Percentiles rank a stretch among this genome's conserved stretches.
These are phyloP conservation scores for Peromyscus attwateri DNA, from an alignment of 2,797 vertebrate genomes.

Conservation along the genomic window DNA sequence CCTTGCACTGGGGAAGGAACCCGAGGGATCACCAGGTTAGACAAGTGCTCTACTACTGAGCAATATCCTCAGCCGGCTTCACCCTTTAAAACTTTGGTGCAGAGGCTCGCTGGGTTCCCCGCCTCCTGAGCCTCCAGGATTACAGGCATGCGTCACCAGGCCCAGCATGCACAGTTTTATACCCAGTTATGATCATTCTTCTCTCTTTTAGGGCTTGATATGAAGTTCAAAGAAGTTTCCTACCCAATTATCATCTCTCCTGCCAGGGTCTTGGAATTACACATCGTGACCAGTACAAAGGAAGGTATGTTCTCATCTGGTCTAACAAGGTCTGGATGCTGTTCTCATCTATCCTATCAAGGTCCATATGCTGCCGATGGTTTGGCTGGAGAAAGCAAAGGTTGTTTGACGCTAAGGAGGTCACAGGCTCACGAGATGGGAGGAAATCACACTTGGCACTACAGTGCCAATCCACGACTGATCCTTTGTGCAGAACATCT, in stretches of 20 bases:
- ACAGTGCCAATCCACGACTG: neutral
- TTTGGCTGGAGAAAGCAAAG: neutral
- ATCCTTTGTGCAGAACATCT: constrained; percentile 42
- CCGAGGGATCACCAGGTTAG: no score
- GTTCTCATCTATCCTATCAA: neutral
- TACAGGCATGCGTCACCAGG: neutral
- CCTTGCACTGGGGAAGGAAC: neutral
- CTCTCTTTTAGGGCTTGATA: constrained; percentile 73
- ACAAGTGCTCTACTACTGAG: neutral
- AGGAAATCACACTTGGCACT: neutral
- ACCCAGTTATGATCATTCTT: constrained; percentile 6
- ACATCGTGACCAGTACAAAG: constrained; percentile 74
- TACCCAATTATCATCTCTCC: constrained; percentile 90
- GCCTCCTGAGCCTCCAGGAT: neutral
- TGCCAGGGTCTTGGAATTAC: constrained; percentile 87
- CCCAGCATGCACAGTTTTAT: neutral
- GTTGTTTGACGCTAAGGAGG: neutral
- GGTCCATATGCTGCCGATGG: neutral
- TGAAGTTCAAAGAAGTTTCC: constrained; percentile 88
- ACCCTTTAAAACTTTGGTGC: neutral
- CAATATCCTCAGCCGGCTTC: neutral
- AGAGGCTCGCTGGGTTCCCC: neutral
- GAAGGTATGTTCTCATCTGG: constrained; percentile 58
- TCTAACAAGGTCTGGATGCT: neutral
- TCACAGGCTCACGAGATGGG: neutral